These are phyloP conservation scores for Dermolepida albohirtum DNA, from an alignment of 2,888 invertebrate species.

Conservation along the genomic window DNA sequence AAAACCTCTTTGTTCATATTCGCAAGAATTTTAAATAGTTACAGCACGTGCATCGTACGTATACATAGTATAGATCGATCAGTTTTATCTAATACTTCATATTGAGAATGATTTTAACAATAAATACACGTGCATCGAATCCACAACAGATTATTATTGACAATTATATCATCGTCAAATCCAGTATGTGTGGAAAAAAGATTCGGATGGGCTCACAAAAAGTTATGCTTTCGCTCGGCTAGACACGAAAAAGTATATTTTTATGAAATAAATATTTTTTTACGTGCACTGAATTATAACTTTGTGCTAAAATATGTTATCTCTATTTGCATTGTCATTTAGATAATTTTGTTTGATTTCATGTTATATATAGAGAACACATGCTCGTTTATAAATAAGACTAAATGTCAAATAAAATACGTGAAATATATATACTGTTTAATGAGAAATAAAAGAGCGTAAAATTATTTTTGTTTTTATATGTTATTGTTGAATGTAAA, in stretches of 20 bases:
- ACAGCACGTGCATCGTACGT: too few species aligned
- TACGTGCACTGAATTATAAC: neutral
- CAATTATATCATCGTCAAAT: neutral
- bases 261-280: too few species aligned
- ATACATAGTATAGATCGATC: too few species aligned
- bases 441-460: too few species aligned
- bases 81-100: too few species aligned
- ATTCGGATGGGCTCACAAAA: too few species aligned
- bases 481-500: too few species aligned
- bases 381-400: slow-evolving; percentile 8
- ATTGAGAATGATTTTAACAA: neutral
- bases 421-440: neutral
- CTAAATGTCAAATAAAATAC: slow-evolving; percentile 16
- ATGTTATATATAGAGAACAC: slow-evolving; percentile 20
- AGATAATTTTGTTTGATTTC: slow-evolving; percentile 33
- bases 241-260: too few species aligned
- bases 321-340: slow-evolving; percentile 26
- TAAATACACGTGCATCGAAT: neutral
- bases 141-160: neutral
- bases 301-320: slow-evolving; percentile 32
- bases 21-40: too few species aligned
- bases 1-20: too few species aligned
- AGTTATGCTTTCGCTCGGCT: neutral
- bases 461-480: too few species aligned
- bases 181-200: neutral